Base-by-base conservation (phyloP, 2,888 invertebrate genomes). In the Ditula angustiorana region DNA sequence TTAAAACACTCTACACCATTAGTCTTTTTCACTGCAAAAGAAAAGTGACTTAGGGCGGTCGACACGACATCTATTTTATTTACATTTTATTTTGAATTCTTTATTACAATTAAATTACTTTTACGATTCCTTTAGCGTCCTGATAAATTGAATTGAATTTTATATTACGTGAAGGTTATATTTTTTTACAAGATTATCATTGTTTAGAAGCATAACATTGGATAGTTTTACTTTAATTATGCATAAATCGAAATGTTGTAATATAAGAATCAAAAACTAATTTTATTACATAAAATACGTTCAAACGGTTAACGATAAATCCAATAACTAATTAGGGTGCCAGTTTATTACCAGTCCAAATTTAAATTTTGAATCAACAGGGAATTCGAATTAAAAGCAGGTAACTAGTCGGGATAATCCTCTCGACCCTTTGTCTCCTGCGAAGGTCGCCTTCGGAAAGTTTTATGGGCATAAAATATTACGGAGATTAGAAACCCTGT, bases 301-400 rank as follows among this genome's bases (percentile, higher is more conserved):
- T 75, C 72, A 73, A 71, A 73, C 68, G 71, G 65, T 69, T 71
- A 71, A 69, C 70, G 59, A 69, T 63, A 30, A 67, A 67, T 66
- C 68, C 46, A 66, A 74, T 72, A 72, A 68, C 50, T 73, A 75
- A 73, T 71, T 69, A 70, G 68, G 62, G 55, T 74, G 74, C 68
- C 74, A 75, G 71, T 73, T 69, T 74, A 77, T 77, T 72, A 75
- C 68, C 67, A 71, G 69, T 72, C 69, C 61, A 65, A 75, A 78
- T 74, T 78, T 78, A 79, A 82, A 83, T 81, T 85, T 81, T 81
- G 75, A 81, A 81, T 77, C 79, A 77, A 73, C 69, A 67, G 78
- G 77, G 78, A 79, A 72, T 74, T 72, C 73, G 75, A 78, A 82
- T 86, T 79, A 83, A 83, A 78, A 77, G 71, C 78, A 81, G 80